Percentiles rank a stretch among this genome's conserved stretches.
Evolutionary conservation across 2,888 invertebrate species (phyloP).

Genomic region (Laothoe populi): DNA sequence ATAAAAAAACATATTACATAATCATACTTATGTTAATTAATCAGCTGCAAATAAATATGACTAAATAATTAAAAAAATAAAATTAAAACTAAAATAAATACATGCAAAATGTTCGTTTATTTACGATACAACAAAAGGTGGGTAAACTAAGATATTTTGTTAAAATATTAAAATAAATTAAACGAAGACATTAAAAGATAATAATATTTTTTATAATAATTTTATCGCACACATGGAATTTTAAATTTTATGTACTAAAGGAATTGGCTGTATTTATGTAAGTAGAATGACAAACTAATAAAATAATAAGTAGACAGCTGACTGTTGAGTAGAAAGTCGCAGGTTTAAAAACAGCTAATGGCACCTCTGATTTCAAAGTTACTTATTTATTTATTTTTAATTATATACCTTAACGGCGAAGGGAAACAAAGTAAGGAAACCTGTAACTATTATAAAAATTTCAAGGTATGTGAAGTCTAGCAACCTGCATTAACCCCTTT

Average conservation of each 20-base stretch:
- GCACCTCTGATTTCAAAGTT: too few species aligned
- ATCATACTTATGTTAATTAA: conserved; percentile 5
- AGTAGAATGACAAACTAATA: too few species aligned
- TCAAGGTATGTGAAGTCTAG: too few species aligned
- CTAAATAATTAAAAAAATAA: conserved; percentile 15
- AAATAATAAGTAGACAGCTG: too few species aligned
- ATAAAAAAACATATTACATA: conserved; percentile 5
- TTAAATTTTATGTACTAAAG: conserved; percentile 3
- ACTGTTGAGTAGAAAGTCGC: too few species aligned
- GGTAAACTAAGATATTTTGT: conserved; percentile 8
- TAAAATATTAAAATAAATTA: conserved; percentile 24
- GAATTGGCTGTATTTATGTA: neutral
- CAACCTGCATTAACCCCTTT: too few species aligned
- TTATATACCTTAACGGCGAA: too few species aligned
- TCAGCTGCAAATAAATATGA: conserved; percentile 24
- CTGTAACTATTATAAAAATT: too few species aligned
- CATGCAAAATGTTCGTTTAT: conserved; percentile 11
- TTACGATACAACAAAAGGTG: conserved; percentile 4
- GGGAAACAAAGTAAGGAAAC: too few species aligned
- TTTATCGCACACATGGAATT: conserved; percentile 16
- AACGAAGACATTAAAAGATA: conserved; percentile 17
- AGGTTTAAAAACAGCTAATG: too few species aligned
- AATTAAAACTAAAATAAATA: conserved; percentile 25
- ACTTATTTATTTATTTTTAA: too few species aligned
- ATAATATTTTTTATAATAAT: conserved; percentile 15